Evolutionary conservation across 92 coral and sea anemone genomes (phyloP), one percentile per base, ranked within the genome.

Genomic region (Heteractis magnifica): DNA sequence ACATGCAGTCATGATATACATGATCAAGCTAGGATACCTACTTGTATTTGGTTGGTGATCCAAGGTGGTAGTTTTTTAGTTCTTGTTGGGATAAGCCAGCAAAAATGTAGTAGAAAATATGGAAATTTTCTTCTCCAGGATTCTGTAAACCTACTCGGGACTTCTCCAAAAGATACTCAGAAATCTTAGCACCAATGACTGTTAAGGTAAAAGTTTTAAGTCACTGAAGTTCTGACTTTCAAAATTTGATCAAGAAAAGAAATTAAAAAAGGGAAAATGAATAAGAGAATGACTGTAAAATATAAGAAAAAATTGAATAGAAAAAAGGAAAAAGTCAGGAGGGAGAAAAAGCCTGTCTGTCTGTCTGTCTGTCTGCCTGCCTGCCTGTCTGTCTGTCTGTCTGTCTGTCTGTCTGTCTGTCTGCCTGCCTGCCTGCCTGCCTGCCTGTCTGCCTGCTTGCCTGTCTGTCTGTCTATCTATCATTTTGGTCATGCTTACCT

Each of bases 101-200:
- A 81, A 93, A 93, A 77, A 93, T 62, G 78, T 93, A 93, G 80
- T 93, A 93, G 59, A 93, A 93, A 5, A 93, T 93, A 80, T 93
- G 97, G 49, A 93, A 93, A 79, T 93, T 93, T 82, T 89, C 93
- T 82, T 91, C 97, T 12, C 97, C 97, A 52, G 21, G 52, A 86
- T 88, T 91, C 71, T 93, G 97, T 58, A 71, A 15, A 6, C 89
- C 97, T 55, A 93, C 91, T 44, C 97, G 87, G 21, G 97, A 93
- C 71, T 93, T 93, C 79, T 93, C 97, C 91, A 93, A 62, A 16
- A 93, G 93, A 79, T 93, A 93, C 79, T 93, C 97, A 12, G 97
- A 93, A 76, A 93, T 93, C 81, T 93, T 93, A 50, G 97, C 97
- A 81, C 97, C 97, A 56, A 93, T 85, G 12, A 93, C 97, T 93